Percentiles rank a stretch among this genome's conserved stretches.
These are phyloP conservation scores for Anolis sagrei DNA, from an alignment of 2,113 vertebrate species.

Conservation along the genomic window DNA sequence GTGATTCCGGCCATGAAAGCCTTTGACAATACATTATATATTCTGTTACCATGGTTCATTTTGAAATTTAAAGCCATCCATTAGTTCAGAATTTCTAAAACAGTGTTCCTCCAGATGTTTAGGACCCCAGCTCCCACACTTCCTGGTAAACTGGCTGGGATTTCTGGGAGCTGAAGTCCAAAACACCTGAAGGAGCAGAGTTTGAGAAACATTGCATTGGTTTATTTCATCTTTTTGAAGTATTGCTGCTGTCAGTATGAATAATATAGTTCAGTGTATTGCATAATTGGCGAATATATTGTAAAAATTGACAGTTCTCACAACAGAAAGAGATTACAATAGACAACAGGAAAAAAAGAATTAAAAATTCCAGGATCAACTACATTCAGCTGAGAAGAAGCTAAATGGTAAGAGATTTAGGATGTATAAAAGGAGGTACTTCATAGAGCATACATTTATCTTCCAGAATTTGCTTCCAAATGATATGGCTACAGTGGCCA, in stretches of 20 bases:
- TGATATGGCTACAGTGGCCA: neutral
- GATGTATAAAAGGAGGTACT: neutral
- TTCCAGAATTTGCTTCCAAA: neutral
- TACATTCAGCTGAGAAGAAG: neutral
- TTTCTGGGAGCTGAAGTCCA: too few relatives aligned
- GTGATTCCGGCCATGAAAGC: too few relatives aligned
- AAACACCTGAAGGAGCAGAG: too few relatives aligned
- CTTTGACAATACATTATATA: too few relatives aligned
- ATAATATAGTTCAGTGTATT: slow-evolving; percentile 38
- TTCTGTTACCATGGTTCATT: slow-evolving; percentile 28
- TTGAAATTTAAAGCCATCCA: slow-evolving; percentile 46
- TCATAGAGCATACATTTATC: neutral
- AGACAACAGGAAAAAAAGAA: neutral
- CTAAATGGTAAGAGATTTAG: neutral
- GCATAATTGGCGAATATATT: slow-evolving; percentile 42
- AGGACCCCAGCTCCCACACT: too few relatives aligned
- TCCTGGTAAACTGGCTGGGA: too few relatives aligned
- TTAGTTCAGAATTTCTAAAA: neutral
- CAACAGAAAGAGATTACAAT: neutral
- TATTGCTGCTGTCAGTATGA: neutral
- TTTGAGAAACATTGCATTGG: too few relatives aligned
- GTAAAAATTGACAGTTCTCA: neutral
- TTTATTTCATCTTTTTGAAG: neutral
- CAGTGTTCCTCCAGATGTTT: too few relatives aligned
- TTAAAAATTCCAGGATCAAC: neutral